phyloP scores from a whole-genome alignment of 2,888 invertebrate species.

The Stenchaetothrips biformis region DNA sequence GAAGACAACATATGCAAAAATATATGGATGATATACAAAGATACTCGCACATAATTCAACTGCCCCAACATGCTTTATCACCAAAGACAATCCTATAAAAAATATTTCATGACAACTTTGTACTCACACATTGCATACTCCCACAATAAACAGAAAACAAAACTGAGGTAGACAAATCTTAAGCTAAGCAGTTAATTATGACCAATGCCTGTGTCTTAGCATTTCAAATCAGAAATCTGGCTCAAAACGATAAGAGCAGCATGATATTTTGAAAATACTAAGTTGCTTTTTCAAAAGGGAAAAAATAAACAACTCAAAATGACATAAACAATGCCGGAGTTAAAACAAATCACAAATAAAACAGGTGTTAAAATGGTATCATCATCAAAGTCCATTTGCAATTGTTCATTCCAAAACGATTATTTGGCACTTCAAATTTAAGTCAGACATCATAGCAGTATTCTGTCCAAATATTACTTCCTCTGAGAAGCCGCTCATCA shows the following conservation, averaged over 20 bases:
- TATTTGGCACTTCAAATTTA: slow-evolving; percentile 14
- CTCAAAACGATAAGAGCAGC: too few relatives aligned
- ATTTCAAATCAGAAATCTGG: too few relatives aligned
- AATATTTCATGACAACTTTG: slow-evolving; percentile 17
- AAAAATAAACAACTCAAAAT: too few relatives aligned
- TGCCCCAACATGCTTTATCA: neutral
- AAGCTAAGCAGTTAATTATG: neutral
- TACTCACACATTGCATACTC: neutral
- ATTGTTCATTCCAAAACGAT: neutral
- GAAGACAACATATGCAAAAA: neutral
- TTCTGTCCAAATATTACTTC: neutral
- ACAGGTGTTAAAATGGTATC: neutral
- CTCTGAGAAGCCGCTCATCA: neutral
- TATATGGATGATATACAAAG: neutral
- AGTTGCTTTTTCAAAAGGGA: too few relatives aligned
- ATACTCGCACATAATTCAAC: neutral
- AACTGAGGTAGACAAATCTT: slow-evolving; percentile 17
- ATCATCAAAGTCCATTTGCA: neutral
- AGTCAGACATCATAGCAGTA: neutral
- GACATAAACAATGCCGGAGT: too few relatives aligned
- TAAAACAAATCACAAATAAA: too few relatives aligned
- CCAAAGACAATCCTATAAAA: slow-evolving; percentile 2
- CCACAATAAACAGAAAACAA: neutral
- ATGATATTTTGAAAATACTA: too few relatives aligned
- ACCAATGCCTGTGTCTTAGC: too few relatives aligned